Evolutionary conservation across 92 coral and sea anemone species (phyloP).

Genomic region (Paramuricea clavata): DNA sequence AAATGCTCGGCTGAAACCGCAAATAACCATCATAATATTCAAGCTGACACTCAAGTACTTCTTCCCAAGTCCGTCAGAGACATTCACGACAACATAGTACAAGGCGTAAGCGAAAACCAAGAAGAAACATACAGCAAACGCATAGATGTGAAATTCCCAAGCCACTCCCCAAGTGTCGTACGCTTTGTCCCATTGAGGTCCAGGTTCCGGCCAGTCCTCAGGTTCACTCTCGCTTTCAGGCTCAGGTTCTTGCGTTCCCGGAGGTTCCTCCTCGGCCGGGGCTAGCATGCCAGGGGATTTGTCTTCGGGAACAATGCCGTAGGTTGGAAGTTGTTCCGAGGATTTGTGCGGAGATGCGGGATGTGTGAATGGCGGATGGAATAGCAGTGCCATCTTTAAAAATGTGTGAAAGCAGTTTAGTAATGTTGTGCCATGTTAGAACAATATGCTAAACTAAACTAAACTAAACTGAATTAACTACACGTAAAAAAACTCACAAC

Average conservation of each 20-base stretch:
- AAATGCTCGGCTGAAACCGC: conserved; percentile 76
- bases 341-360: background rate
- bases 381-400: background rate
- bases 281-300: conserved; percentile 20
- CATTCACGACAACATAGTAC: conserved; percentile 67
- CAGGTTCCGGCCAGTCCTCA: conserved; percentile 86
- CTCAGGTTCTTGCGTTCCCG: conserved; percentile 3
- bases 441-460: too few relatives aligned
- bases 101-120: conserved; percentile 72
- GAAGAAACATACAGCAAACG: conserved; percentile 63
- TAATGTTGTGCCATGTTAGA: background rate
- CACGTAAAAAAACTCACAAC: too few relatives aligned
- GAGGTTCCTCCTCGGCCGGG: background rate
- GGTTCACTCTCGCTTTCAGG: conserved; percentile 63
- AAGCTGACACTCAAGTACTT: conserved; percentile 75
- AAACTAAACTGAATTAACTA: too few relatives aligned
- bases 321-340: background rate
- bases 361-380: background rate
- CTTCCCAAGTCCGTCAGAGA: conserved; percentile 71
- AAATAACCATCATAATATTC: conserved; percentile 64
- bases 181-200: conserved; percentile 77
- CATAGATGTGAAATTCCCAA: conserved; percentile 80
- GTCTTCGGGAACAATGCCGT: background rate
- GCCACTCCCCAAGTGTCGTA: conserved; percentile 72
- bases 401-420: background rate